Evolutionary conservation across 2,113 vertebrate species (phyloP), one percentile per base, ranked within the genome.

Genomic region (Urocolius indicus): DNA sequence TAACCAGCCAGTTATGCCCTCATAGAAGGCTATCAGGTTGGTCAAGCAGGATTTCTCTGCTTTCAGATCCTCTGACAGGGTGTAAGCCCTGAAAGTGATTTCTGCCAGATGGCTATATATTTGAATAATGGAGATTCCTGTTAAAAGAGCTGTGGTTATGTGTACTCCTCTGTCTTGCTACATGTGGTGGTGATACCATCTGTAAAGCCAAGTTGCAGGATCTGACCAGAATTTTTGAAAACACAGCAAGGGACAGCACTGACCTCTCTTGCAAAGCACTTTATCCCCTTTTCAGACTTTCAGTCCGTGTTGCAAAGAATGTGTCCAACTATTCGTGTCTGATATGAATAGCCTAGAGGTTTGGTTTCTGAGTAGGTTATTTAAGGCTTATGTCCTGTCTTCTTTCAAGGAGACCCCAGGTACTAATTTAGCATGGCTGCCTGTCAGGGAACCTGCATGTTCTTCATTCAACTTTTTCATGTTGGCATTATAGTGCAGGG

Each of bases 351-450:
- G 58, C 83, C 34, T 41, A 26, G 87, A 65, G 95, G 58, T 81
- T 92, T 93, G 73, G 58, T 89, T 96, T 97, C 89, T 87, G 66
- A 54, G 81, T 21, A 82, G 49, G 77, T 92, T 94, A 94, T 95
- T 96, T 95, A 92, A 94, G 94, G 71, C 73, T 84, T 63, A 36
- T 61, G 49, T 68, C 68, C 69, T 68, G 58, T 73, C 73, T 81
- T 81, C 68, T 87, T 78, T 94, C 61, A 82, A 57, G 81, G 66
- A 74, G 72, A 92, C 79, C 77, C 81, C 49, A 71, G 54, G 63
- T 86, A 72, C 79, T 36, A 58, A 1, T 79, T 87, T 27, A 79
- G 36, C 58, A 76, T 1, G 24, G 20, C 49, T 90, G 67, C 46
- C 88, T 34, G 38, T 81, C 84, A 75, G 66, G 48, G 32, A 80